Base-by-base conservation (phyloP, 2,888 invertebrate genomes). In the Andrena dorsata region DNA sequence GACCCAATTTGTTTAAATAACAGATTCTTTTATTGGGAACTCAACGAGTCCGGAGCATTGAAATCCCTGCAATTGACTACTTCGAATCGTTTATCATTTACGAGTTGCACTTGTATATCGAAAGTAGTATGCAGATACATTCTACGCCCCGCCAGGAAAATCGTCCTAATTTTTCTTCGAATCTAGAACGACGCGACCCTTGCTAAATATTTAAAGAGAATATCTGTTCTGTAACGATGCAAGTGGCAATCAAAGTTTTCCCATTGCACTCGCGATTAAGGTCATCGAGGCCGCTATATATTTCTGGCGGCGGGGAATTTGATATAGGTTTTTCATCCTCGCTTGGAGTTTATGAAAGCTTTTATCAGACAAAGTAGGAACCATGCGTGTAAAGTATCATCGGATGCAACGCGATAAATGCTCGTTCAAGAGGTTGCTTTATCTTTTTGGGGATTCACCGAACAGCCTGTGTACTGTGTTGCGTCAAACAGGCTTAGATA, bases 261-360 rank as follows among this genome's bases (percentile, higher is more conserved):
- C 35, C 30, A 49, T 32, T 63, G 58, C 41, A 41, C 32, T 35
- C 16, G 68, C 66, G 83, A 86, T 85, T 73, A 85, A 75, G 65
- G 58, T 70, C 71, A 49, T 56, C 30, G 51, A 10, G 41, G 13
- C 65, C 65, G 16, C 53, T 20, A 53, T 26, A 10, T 26, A 66
- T 80, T 32, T 61, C 65, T 23, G 51, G 56, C 63, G 56, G 76
- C 30, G 32, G 60, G 23, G 23, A 49, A 66, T 47, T 63, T 23
- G 30, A 20, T 56, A 65, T 26, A 23, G 53, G 49, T 30, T 41
- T 23, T 35, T 58, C 16, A 30, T 5, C 23, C 30, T n/a, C 16
- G 30, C 65, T 16, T 51, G 58, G 58, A 76, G 69, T 76, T 61
- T 53, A 26, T 51, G 51, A 51, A 51, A 20, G n/a, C 26, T 56